These are phyloP conservation scores for Toxostoma redivivum DNA, from an alignment of 2,113 vertebrate species.

Conservation along the genomic window DNA sequence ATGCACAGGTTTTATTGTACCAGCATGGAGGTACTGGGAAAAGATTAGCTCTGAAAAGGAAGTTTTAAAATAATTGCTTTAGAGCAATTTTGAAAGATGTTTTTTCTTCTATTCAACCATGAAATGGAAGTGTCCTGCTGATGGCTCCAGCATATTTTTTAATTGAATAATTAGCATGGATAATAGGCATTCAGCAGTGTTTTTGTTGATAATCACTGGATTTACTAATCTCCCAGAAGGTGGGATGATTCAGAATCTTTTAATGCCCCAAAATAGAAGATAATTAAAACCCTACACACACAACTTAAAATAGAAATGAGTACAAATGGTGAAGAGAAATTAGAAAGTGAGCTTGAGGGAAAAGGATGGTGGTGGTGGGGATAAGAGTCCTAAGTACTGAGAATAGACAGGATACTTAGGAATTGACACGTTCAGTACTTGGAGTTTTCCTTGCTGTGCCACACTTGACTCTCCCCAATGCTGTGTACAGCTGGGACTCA, in stretches of 20 bases:
- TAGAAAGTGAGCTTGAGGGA: not conserved
- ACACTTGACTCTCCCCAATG: not conserved
- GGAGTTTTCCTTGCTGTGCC: not conserved
- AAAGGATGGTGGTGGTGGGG: not conserved
- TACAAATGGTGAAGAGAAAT: not conserved
- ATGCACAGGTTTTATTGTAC: not conserved
- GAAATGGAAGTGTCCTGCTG: conserved; percentile 47
- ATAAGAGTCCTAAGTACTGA: not conserved
- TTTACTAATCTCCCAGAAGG: conserved; percentile 56
- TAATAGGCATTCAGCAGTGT: not conserved
- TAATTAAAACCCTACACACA: conserved; percentile 16
- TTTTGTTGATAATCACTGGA: conserved; percentile 38
- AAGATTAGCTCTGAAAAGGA: not conserved
- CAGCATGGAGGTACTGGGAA: not conserved
- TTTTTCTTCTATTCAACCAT: not conserved
- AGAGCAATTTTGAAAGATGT: conserved; percentile 11
- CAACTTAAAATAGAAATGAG: conserved; percentile 23
- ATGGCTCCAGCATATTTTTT: conserved; percentile 28
- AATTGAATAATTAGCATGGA: conserved; percentile 53
- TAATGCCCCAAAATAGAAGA: conserved; percentile 25
- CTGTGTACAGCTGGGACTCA: fast-evolving
- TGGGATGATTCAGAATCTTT: conserved; percentile 49
- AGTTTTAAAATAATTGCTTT: conserved; percentile 30
- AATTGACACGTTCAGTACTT: not conserved
- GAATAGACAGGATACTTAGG: not conserved